These are phyloP conservation scores for Netelia inedita DNA, from an alignment of 2,888 invertebrate genomes.

Conservation along the genomic window DNA sequence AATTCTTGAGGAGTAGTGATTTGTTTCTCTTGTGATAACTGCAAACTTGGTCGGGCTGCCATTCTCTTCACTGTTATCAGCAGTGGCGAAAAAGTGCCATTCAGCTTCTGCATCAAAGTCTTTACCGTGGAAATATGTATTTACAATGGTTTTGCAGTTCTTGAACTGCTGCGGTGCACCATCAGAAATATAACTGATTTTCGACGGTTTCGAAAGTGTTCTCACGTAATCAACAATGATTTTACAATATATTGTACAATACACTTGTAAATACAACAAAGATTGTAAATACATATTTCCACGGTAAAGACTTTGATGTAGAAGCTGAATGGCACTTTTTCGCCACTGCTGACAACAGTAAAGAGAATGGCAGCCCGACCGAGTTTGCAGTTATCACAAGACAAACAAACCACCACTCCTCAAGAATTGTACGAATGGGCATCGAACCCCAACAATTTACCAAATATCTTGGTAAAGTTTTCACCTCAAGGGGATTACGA, in stretches of 20 bases:
- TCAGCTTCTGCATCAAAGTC: neutral
- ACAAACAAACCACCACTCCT: slow-evolving; percentile 37
- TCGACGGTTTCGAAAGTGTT: too few relatives aligned
- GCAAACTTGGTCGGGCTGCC: slow-evolving; percentile 56
- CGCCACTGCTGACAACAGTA: slow-evolving; percentile 54
- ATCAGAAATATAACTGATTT: too few relatives aligned
- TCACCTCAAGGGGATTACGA: slow-evolving; percentile 35
- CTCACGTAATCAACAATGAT: too few relatives aligned
- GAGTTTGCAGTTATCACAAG: slow-evolving; percentile 50
- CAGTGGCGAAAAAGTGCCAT: slow-evolving; percentile 64
- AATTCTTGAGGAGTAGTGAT: slow-evolving; percentile 51
- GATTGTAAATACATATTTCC: too few relatives aligned
- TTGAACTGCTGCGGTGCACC: too few relatives aligned
- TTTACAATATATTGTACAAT: too few relatives aligned
- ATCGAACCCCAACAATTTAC: slow-evolving; percentile 26
- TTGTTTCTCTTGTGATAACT: slow-evolving; percentile 19
- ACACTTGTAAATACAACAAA: too few relatives aligned
- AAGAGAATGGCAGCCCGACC: slow-evolving; percentile 50
- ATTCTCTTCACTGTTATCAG: slow-evolving; percentile 41
- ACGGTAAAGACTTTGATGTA: too few relatives aligned
- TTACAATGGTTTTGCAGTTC: too few relatives aligned
- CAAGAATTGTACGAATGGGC: slow-evolving; percentile 58
- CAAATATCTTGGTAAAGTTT: slow-evolving; percentile 45
- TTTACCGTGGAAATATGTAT: too few relatives aligned
- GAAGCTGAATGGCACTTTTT: slow-evolving; percentile 54